Conservation (phyloP, 2,888 invertebrate genomes). For the Nephrotoma flavescens region DNA sequence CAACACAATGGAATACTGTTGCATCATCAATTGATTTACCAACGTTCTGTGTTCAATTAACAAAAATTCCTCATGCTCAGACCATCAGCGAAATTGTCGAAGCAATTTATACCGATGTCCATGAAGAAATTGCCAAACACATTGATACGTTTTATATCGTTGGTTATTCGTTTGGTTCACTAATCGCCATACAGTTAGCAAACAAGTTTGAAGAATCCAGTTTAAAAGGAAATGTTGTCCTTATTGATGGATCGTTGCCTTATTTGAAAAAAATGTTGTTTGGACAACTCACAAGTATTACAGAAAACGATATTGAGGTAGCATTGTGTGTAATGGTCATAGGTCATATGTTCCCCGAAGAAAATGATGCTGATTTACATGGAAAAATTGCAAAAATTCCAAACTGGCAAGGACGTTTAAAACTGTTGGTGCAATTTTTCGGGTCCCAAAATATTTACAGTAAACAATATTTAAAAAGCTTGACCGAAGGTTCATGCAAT, state of each 20-base stretch:
- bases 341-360: constrained; percentile 24
- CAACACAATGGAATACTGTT: constrained; percentile 26
- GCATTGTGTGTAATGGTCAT: constrained; percentile 24
- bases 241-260: constrained; percentile 71
- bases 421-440: constrained; percentile 32
- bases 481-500: too few species aligned
- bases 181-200: constrained; percentile 63
- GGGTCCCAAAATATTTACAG: constrained; percentile 30
- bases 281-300: constrained; percentile 19
- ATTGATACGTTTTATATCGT: constrained; percentile 55
- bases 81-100: neutral
- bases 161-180: constrained; percentile 80
- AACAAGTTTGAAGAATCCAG: constrained; percentile 52
- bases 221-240: constrained; percentile 43
- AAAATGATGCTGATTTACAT: constrained; percentile 21
- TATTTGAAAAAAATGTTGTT: constrained; percentile 39
- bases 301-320: constrained; percentile 16
- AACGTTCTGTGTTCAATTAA: constrained; percentile 23
- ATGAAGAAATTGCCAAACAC: constrained; percentile 33
- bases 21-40: constrained; percentile 19
- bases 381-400: constrained; percentile 36
- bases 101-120: constrained; percentile 11
- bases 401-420: constrained; percentile 41
- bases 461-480: constrained; percentile 26
- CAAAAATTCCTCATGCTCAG: constrained; percentile 16